Percentiles rank a stretch among this genome's conserved stretches.
Evolutionary conservation across 2,797 vertebrate genomes (phyloP).

Genomic region (Eptatretus atami): DNA sequence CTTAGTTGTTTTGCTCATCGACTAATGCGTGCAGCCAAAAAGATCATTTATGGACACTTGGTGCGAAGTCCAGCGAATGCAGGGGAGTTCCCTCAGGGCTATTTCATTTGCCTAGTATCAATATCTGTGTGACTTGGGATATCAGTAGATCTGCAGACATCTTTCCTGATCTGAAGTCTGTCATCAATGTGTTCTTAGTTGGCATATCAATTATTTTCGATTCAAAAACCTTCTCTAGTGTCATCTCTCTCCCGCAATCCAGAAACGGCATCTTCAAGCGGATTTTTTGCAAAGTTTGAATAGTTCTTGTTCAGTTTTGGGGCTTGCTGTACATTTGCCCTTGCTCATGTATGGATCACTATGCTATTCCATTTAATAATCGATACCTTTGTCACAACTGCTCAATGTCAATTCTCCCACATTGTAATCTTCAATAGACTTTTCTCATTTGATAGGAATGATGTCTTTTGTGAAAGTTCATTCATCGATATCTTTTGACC

Average conservation of each 20-base stretch:
- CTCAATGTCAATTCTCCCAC: constrained; percentile 6
- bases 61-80: constrained; percentile 16
- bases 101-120: neutral
- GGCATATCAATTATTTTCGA: neutral
- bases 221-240: neutral
- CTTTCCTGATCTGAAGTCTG: neutral
- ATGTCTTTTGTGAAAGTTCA: constrained; percentile 41
- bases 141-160: neutral
- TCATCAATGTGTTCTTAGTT: neutral
- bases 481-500: constrained; percentile 24
- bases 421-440: constrained; percentile 19
- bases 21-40: constrained; percentile 12
- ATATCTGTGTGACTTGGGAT: neutral
- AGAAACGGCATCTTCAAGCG: no score
- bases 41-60: constrained; percentile 15
- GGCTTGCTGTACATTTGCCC: neutral
- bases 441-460: constrained; percentile 21
- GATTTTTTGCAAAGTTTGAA: no score
- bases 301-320: no score
- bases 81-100: neutral
- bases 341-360: constrained; percentile 15
- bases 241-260: neutral
- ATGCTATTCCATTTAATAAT: rapidly evolving
- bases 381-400: constrained; percentile 9
- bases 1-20: constrained; percentile 8